Evolutionary conservation across 2,888 invertebrate genomes (phyloP).

Genomic region (Lathronympha strigana): DNA sequence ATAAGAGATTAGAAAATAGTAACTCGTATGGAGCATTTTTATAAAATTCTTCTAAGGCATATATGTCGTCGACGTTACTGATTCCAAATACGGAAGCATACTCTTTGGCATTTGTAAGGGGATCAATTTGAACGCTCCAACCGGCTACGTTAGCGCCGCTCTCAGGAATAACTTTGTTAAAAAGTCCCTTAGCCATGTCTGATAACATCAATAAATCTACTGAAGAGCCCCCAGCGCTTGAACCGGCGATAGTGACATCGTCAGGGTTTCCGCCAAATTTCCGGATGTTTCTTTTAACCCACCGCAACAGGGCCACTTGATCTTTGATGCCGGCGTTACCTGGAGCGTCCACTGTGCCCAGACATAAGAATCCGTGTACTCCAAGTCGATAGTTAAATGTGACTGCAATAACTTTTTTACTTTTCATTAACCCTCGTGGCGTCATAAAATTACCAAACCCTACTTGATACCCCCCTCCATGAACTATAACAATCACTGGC

Average conservation of each 20-base stretch:
- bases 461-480: conserved; percentile 42
- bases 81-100: conserved; percentile 20
- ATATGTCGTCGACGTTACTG: conserved; percentile 13
- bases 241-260: conserved; percentile 43
- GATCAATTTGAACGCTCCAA: conserved; percentile 35
- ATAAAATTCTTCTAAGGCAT: conserved; percentile 24
- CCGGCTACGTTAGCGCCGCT: conserved; percentile 40
- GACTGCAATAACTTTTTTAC: conserved; percentile 40
- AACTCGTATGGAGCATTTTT: background rate
- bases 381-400: conserved; percentile 44
- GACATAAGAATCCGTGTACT: conserved; percentile 42
- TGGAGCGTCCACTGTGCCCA: conserved; percentile 44
- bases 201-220: conserved; percentile 43
- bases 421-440: conserved; percentile 37
- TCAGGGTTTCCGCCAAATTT: conserved; percentile 44
- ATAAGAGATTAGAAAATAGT: background rate
- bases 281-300: conserved; percentile 44
- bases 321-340: conserved; percentile 47
- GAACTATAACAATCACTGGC: conserved; percentile 22
- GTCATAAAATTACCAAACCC: conserved; percentile 20
- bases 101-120: conserved; percentile 24
- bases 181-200: conserved; percentile 37
- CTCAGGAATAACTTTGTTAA: conserved; percentile 43
- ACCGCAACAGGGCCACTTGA: conserved; percentile 43
- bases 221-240: conserved; percentile 42